These are phyloP conservation scores for Vesta saturnalis DNA, from an alignment of 2,888 invertebrate species.

Conservation along the genomic window DNA sequence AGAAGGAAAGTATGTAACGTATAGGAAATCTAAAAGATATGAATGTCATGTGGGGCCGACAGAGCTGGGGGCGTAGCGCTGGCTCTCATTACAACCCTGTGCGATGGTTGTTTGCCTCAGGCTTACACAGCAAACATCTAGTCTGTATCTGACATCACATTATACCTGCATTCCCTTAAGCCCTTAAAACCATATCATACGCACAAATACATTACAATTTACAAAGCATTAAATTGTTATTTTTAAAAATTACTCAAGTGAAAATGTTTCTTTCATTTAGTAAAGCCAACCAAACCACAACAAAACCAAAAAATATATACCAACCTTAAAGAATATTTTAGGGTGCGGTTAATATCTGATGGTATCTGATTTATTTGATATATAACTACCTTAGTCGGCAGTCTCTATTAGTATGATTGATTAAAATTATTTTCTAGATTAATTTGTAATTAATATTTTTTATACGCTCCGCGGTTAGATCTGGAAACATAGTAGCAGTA, in stretches of 20 bases:
- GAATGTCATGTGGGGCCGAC: slow-evolving; percentile 55
- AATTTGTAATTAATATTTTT: slow-evolving; percentile 32
- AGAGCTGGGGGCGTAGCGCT: slow-evolving; percentile 50
- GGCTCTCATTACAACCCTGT: slow-evolving; percentile 52
- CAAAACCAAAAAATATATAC: background rate
- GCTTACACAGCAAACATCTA: slow-evolving; percentile 54
- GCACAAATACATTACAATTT: slow-evolving; percentile 23
- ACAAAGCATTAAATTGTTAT: slow-evolving; percentile 16
- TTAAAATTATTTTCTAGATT: slow-evolving; percentile 27
- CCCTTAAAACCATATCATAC: slow-evolving; percentile 31
- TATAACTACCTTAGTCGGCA: slow-evolving; percentile 30
- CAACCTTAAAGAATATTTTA: slow-evolving; percentile 7
- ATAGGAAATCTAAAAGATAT: slow-evolving; percentile 34
- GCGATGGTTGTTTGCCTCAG: slow-evolving; percentile 53
- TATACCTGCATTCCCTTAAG: slow-evolving; percentile 48
- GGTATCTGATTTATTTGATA: slow-evolving; percentile 32
- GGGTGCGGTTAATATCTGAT: slow-evolving; percentile 36
- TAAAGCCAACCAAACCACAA: slow-evolving; percentile 8
- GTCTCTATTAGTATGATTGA: slow-evolving; percentile 26
- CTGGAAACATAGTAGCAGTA: slow-evolving; percentile 8
- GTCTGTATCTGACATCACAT: slow-evolving; percentile 54
- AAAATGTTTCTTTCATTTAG: slow-evolving; percentile 5
- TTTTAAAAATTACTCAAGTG: background rate
- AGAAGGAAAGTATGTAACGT: slow-evolving; percentile 6
- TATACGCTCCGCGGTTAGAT: background rate